phyloP scores from a whole-genome alignment of 2,113 vertebrate species.

The Micronisus gabar region DNA sequence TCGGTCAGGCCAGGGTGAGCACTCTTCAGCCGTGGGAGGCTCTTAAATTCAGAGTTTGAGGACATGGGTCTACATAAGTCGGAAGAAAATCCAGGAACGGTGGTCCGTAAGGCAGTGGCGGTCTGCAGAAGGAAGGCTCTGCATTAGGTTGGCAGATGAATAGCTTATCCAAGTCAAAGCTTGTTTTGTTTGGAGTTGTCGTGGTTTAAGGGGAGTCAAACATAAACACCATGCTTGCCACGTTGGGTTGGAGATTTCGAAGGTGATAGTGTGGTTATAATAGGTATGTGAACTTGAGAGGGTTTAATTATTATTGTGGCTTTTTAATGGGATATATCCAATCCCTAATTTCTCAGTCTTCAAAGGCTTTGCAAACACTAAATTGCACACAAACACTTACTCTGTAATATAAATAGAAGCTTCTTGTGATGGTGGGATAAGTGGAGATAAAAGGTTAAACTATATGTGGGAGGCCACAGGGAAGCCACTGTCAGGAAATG shows the following conservation, averaged over 20 bases:
- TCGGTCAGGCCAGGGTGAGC: not conserved
- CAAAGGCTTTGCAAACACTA: constrained; percentile 15
- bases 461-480: not conserved
- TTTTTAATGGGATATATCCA: constrained; percentile 18
- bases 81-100: not conserved
- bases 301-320: constrained; percentile 42
- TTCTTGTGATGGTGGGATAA: not conserved
- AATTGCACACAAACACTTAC: not conserved
- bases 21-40: not conserved
- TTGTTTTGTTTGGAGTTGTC: not conserved
- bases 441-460: constrained; percentile 27
- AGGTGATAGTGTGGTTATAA: not conserved
- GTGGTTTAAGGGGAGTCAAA: not conserved
- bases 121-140: not conserved
- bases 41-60: not conserved
- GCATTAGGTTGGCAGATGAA: not conserved
- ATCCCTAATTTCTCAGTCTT: constrained; percentile 11
- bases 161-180: not conserved
- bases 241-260: not conserved
- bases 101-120: not conserved
- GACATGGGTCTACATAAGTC: not conserved
- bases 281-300: constrained; percentile 13
- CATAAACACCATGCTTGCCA: not conserved
- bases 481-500: not conserved
- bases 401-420: constrained; percentile 42